Evolutionary conservation across 2,113 vertebrate species (phyloP).

Genomic region (Brachyhypopomus gauderio): DNA sequence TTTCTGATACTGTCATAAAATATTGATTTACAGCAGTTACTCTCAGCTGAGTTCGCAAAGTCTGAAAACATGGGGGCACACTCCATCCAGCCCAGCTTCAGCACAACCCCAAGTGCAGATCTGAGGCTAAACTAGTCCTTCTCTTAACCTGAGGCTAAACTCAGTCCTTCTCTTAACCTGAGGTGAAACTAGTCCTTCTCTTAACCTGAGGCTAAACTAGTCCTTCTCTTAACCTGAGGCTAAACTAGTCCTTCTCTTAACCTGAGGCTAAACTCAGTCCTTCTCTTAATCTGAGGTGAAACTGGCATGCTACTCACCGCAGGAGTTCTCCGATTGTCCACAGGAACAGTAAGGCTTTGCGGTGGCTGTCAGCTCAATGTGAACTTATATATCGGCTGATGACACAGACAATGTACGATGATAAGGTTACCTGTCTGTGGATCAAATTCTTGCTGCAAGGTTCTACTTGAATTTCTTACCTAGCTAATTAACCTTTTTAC

Average conservation of each 20-base stretch:
- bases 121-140: not conserved
- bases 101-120: not conserved
- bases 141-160: too few species aligned
- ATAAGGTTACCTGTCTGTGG: conserved; percentile 86
- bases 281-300: not conserved
- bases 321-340: conserved; percentile 61
- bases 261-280: not conserved
- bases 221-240: not conserved
- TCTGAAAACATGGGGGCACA: not conserved
- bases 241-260: not conserved
- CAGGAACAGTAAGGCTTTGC: conserved; percentile 61
- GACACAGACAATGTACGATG: conserved; percentile 74
- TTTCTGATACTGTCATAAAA: not conserved
- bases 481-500: conserved; percentile 84
- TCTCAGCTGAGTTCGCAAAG: not conserved
- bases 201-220: too few species aligned
- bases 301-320: conserved; percentile 63
- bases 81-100: not conserved
- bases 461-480: conserved; percentile 81
- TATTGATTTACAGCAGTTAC: not conserved
- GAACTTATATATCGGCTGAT: conserved; percentile 86
- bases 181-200: not conserved
- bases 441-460: conserved; percentile 82
- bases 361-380: conserved; percentile 56
- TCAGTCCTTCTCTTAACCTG: not conserved